A percentile compares a stretch with the other conserved stretches of the same genome.
These are phyloP conservation scores for Gallirallus australis DNA, from an alignment of 2,797 vertebrate genomes.

Conservation along the genomic window DNA sequence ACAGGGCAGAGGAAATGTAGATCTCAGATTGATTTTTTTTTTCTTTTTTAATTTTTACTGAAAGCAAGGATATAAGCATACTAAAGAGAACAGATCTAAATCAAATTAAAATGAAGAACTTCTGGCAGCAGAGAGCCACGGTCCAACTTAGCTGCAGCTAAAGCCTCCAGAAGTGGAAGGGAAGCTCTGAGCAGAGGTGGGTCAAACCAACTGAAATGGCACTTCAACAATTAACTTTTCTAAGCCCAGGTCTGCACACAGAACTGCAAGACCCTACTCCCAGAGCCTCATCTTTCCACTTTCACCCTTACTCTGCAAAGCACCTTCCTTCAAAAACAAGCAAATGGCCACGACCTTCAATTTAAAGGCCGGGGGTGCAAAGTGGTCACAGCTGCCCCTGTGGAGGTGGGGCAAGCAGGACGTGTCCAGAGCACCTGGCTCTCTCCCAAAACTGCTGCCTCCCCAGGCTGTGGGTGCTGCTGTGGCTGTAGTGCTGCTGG, in stretches of 20 bases:
- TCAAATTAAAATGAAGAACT: background rate
- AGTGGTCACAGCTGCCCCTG: background rate
- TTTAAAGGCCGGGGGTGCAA: background rate
- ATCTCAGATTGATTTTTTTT: background rate
- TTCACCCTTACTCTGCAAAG: fast-evolving
- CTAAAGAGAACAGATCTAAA: background rate
- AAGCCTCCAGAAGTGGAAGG: background rate
- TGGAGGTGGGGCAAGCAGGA: fast-evolving
- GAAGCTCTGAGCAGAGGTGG: background rate
- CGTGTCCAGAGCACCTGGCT: background rate
- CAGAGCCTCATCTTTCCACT: fast-evolving
- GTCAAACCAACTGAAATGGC: fast-evolving
- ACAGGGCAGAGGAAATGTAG: background rate
- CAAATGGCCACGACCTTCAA: fast-evolving
- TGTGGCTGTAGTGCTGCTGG: background rate
- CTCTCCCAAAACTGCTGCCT: background rate
- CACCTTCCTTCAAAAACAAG: fast-evolving
- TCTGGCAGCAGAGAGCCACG: background rate
- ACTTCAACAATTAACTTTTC: background rate
- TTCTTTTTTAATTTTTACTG: background rate
- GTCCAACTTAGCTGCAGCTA: background rate
- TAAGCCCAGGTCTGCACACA: fast-evolving
- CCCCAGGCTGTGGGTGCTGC: background rate
- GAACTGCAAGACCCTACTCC: background rate
- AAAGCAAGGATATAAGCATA: background rate